These are phyloP conservation scores for Nezara viridula DNA, from an alignment of 2,888 invertebrate genomes.

Conservation along the genomic window DNA sequence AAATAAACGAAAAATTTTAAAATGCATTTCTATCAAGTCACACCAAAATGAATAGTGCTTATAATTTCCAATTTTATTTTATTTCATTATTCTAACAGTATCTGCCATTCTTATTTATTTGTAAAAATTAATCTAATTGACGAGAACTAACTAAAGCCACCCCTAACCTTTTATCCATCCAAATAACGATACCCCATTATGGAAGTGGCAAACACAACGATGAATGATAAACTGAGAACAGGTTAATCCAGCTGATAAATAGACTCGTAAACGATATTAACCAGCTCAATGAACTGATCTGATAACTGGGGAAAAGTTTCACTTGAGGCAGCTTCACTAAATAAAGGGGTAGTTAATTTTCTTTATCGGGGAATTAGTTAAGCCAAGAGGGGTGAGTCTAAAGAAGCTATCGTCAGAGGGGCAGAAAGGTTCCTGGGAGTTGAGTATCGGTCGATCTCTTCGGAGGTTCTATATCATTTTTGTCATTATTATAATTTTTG, in stretches of 20 bases:
- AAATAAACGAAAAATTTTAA: too few species aligned
- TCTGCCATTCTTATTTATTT: too few species aligned
- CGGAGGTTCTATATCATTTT: neutral
- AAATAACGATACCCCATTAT: neutral
- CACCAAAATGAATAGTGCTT: too few species aligned
- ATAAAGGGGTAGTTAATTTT: constrained; percentile 13
- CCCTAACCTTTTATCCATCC: neutral
- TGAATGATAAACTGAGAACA: neutral
- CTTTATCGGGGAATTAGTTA: constrained; percentile 21
- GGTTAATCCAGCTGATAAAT: constrained; percentile 19
- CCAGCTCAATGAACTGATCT: neutral
- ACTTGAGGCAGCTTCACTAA: neutral
- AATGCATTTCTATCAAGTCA: too few species aligned
- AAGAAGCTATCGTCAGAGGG: neutral
- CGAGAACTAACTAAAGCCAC: neutral
- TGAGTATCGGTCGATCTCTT: neutral
- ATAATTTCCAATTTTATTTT: too few species aligned
- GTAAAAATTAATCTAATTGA: too few species aligned
- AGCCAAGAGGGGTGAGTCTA: neutral
- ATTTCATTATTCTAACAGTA: too few species aligned
- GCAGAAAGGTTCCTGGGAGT: neutral
- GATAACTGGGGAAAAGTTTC: constrained; percentile 23
- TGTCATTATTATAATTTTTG: neutral
- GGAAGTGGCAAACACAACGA: neutral
- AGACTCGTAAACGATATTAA: constrained; percentile 30